phyloP scores from a whole-genome alignment of 2,888 invertebrate genomes.

The Gnatocerus cornutus region DNA sequence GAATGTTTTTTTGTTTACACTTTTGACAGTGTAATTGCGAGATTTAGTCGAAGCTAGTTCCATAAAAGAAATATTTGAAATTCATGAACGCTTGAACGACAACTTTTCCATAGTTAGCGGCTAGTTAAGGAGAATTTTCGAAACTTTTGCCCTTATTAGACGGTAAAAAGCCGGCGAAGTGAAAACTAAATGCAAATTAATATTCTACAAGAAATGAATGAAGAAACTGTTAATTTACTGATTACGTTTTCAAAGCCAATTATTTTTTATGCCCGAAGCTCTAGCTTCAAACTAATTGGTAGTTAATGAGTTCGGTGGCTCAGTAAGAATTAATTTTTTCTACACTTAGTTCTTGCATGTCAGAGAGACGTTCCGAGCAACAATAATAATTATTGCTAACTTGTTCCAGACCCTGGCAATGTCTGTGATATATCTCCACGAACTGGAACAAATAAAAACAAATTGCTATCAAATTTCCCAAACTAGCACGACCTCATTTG shows the following conservation, averaged over 20 bases:
- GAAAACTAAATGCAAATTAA: conserved; percentile 7
- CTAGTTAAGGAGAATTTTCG: not conserved
- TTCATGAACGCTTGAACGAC: not conserved
- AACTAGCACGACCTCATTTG: conserved; percentile 3
- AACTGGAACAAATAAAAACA: too few species aligned
- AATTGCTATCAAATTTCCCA: not conserved
- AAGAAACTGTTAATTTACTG: not conserved
- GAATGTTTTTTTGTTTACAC: too few species aligned
- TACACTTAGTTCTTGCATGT: too few species aligned
- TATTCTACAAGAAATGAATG: conserved; percentile 3
- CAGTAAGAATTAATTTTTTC: too few species aligned
- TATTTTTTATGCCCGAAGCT: not conserved
- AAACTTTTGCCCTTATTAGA: not conserved
- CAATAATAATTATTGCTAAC: too few species aligned
- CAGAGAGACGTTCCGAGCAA: too few species aligned
- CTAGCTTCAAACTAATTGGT: too few species aligned
- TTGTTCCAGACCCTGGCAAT: too few species aligned
- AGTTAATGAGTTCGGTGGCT: too few species aligned
- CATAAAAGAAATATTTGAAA: conserved; percentile 4
- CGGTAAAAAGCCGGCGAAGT: not conserved
- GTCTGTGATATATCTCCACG: too few species aligned
- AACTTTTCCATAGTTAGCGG: not conserved
- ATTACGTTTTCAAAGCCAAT: not conserved
- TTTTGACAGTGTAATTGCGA: too few species aligned
- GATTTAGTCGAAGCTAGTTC: not conserved